These are phyloP conservation scores for Habrosyne pyritoides DNA, from an alignment of 2,888 invertebrate genomes.

Conservation along the genomic window DNA sequence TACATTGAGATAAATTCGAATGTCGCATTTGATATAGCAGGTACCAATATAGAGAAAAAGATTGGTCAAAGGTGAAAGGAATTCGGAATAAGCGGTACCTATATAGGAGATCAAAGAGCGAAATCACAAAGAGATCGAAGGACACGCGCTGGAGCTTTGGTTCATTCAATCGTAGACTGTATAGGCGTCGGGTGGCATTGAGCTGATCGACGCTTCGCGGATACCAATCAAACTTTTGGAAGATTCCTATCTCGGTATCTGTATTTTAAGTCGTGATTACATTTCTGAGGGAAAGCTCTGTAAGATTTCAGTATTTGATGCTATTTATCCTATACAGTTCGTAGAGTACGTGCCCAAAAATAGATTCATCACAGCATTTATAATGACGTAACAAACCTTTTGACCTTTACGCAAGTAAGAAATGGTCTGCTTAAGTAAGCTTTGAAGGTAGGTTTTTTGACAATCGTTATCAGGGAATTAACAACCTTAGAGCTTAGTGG, in stretches of 20 bases:
- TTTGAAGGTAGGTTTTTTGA: no score
- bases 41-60: conserved; percentile 38
- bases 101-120: conserved; percentile 55
- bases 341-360: no score
- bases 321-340: no score
- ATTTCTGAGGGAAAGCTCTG: background rate
- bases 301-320: no score
- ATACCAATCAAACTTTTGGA: conserved; percentile 28
- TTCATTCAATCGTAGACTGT: conserved; percentile 19
- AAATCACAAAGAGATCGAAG: conserved; percentile 52
- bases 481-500: no score
- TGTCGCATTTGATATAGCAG: conserved; percentile 19
- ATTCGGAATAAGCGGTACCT: conserved; percentile 54
- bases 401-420: no score
- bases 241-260: conserved; percentile 21
- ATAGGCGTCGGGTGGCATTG: conserved; percentile 36
- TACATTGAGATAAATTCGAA: background rate
- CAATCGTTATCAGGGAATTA: no score
- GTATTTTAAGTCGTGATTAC: conserved; percentile 4
- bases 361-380: no score
- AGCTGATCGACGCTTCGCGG: conserved; percentile 30
- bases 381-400: no score
- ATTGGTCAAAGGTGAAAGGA: conserved; percentile 64
- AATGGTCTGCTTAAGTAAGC: no score
- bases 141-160: conserved; percentile 41